Evolutionary conservation across 2,888 invertebrate species (phyloP).

Genomic region (Reticulitermes lucifugus): DNA sequence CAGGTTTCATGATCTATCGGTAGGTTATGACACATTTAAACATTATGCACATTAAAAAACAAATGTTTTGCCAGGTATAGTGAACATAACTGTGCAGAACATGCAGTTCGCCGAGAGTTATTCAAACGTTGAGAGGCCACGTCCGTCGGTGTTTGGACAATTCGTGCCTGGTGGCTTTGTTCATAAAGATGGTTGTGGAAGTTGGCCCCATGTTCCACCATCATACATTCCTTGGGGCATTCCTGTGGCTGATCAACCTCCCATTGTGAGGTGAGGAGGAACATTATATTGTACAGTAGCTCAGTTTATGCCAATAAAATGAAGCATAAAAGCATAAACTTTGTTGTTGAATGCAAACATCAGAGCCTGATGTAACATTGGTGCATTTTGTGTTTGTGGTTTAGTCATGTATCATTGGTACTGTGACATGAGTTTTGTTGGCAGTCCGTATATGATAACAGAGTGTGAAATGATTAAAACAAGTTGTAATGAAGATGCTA

Average conservation of each 20-base stretch:
- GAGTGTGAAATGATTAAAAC: too few species aligned
- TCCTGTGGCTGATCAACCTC: slow-evolving; percentile 49
- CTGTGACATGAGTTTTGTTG: too few species aligned
- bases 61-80: not conserved
- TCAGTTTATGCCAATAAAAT: too few species aligned
- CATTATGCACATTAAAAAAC: not conserved
- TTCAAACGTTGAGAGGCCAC: slow-evolving; percentile 27
- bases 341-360: too few species aligned
- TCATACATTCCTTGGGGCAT: slow-evolving; percentile 54
- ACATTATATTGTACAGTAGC: too few species aligned
- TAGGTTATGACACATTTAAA: not conserved
- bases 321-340: too few species aligned
- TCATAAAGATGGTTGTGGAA: slow-evolving; percentile 29
- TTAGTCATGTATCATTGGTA: too few species aligned
- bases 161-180: slow-evolving; percentile 16
- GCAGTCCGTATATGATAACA: too few species aligned
- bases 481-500: too few species aligned
- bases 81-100: not conserved
- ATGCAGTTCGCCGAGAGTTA: slow-evolving; percentile 42
- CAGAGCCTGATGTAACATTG: too few species aligned
- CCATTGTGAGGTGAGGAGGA: slow-evolving; percentile 49
- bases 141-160: slow-evolving; percentile 43
- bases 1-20: not conserved
- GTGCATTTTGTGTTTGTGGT: too few species aligned
- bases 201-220: slow-evolving; percentile 54